These are phyloP conservation scores for Apodemia hepburni DNA, from an alignment of 2,888 invertebrate genomes.

Conservation along the genomic window DNA sequence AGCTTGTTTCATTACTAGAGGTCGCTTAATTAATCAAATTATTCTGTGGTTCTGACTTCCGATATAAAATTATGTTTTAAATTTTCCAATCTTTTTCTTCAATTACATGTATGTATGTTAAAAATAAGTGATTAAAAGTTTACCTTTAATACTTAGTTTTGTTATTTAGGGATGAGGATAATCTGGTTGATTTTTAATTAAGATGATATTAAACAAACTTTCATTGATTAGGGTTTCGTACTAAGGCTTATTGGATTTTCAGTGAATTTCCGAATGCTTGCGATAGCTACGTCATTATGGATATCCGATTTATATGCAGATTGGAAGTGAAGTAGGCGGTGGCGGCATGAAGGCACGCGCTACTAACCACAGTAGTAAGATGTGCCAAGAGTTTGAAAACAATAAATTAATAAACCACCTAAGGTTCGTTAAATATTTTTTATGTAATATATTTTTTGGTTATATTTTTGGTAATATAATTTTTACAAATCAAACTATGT, in stretches of 20 bases:
- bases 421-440: background rate
- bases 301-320: slow-evolving; percentile 81
- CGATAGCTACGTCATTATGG: slow-evolving; percentile 75
- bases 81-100: no score
- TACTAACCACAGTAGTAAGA: slow-evolving; percentile 36
- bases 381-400: slow-evolving; percentile 22
- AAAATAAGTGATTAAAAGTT: no score
- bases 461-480: no score
- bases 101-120: no score
- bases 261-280: slow-evolving; percentile 74
- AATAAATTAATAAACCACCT: slow-evolving; percentile 29
- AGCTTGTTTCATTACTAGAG: no score
- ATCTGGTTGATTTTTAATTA: background rate
- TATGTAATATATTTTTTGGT: background rate
- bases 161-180: background rate
- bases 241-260: slow-evolving; percentile 75
- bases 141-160: no score
- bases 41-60: no score
- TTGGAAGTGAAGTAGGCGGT: slow-evolving; percentile 59
- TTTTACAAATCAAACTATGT: no score
- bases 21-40: no score
- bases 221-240: slow-evolving; percentile 74
- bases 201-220: slow-evolving; percentile 60
- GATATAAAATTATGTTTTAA: no score
- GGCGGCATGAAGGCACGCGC: slow-evolving; percentile 50